These are phyloP conservation scores for Drosophila borborema DNA, from an alignment of 2,888 invertebrate genomes.

Conservation along the genomic window DNA sequence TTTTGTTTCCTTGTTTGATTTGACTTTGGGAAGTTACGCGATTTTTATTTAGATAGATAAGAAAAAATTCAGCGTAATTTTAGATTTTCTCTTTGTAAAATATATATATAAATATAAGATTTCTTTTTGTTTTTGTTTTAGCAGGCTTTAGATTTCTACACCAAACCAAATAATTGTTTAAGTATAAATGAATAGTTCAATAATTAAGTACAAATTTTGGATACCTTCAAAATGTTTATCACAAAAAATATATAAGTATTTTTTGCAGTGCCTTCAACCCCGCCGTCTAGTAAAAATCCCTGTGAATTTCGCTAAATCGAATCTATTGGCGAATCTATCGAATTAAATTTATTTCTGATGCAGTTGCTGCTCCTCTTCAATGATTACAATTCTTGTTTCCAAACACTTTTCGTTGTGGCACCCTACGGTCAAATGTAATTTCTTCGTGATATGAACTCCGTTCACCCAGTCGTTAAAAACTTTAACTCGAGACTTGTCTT, in stretches of 20 bases:
- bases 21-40: constrained; percentile 63
- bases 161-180: constrained; percentile 31
- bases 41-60: constrained; percentile 52
- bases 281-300: constrained; percentile 62
- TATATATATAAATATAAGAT: constrained; percentile 65
- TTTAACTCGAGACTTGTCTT: constrained; percentile 5
- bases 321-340: constrained; percentile 20
- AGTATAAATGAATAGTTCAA: constrained; percentile 45
- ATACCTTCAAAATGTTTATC: constrained; percentile 52
- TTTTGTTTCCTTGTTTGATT: constrained; percentile 38
- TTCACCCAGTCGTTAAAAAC: constrained; percentile 34
- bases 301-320: constrained; percentile 49
- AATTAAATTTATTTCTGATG: constrained; percentile 36
- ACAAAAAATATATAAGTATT: constrained; percentile 57
- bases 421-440: constrained; percentile 20
- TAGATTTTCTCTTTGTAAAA: constrained; percentile 47
- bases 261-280: constrained; percentile 28
- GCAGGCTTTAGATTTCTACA: constrained; percentile 40
- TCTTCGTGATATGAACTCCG: constrained; percentile 68
- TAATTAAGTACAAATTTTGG: constrained; percentile 70
- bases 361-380: constrained; percentile 25
- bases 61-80: constrained; percentile 72
- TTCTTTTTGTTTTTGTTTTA: constrained; percentile 23
- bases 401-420: constrained; percentile 47
- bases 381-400: constrained; percentile 29